Percentiles rank a stretch among this genome's conserved stretches.
phyloP scores from a whole-genome alignment of 2,797 vertebrate genomes.

The Arctocebus calabarensis region DNA sequence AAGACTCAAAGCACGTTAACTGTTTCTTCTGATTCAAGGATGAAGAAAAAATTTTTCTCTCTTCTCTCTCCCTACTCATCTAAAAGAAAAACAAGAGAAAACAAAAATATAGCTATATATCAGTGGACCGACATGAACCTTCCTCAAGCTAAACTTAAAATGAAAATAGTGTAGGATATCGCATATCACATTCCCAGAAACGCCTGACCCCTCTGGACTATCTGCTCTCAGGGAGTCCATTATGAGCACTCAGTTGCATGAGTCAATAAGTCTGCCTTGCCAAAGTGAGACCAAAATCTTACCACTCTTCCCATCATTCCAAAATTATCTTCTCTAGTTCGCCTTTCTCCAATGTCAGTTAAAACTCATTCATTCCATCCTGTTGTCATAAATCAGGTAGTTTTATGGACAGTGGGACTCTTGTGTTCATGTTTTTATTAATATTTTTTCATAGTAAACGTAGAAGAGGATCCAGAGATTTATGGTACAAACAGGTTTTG shows the following conservation, averaged over 20 bases:
- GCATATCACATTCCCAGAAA: constrained; percentile 51
- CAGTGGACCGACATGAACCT: neutral
- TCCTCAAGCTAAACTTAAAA: constrained; percentile 16
- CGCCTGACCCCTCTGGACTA: neutral
- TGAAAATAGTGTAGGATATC: constrained; percentile 19
- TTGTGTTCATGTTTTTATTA: neutral
- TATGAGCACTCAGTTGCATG: constrained; percentile 42
- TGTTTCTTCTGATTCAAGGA: neutral
- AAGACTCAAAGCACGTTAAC: neutral
- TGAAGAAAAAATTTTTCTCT: neutral
- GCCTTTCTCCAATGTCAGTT: neutral
- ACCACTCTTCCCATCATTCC: neutral
- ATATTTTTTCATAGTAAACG: constrained; percentile 23
- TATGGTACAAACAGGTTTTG: constrained; percentile 4
- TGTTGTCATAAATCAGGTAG: neutral
- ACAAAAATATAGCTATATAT: neutral
- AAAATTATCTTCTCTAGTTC: neutral
- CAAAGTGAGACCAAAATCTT: constrained; percentile 11
- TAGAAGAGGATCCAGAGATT: neutral
- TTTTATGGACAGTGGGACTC: neutral
- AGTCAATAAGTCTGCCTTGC: constrained; percentile 40
- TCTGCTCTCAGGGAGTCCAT: constrained; percentile 38
- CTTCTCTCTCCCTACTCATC: neutral
- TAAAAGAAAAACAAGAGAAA: constrained; percentile 52
- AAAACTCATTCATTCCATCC: neutral